phyloP scores from a whole-genome alignment of 2,113 vertebrate species.

The zebrafish (Danio rerio) region GRCz12tu NC_133177.1:40566001-40566500 shows the following conservation, averaged over 20 bases:
- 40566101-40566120: slow-evolving; percentile 65
- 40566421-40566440: slow-evolving; percentile 96
- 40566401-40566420: slow-evolving; percentile 94
- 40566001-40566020: slow-evolving; percentile 64
- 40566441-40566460: slow-evolving; percentile 90
- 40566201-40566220: slow-evolving; percentile 87
- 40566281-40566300: slow-evolving; percentile 83
- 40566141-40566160: slow-evolving; percentile 39
- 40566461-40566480: slow-evolving; percentile 92
- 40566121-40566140: slow-evolving; percentile 70
- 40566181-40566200: slow-evolving; percentile 83
- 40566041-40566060: slow-evolving; percentile 68
- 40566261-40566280: slow-evolving; percentile 91
- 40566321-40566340: slow-evolving; percentile 86
- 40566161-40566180: slow-evolving; percentile 61
- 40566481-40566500: slow-evolving; percentile 91
- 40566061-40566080: slow-evolving; percentile 81
- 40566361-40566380: slow-evolving; percentile 97
- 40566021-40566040: slow-evolving; percentile 53
- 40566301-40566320: slow-evolving; percentile 80
- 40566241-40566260: slow-evolving; percentile 96
- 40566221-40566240: slow-evolving; percentile 92
- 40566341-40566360: slow-evolving; percentile 92
- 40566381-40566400: slow-evolving; percentile 92
- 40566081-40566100: slow-evolving; percentile 80